Base-by-base conservation (phyloP, 2,888 invertebrate genomes). In the Laothoe populi region DNA sequence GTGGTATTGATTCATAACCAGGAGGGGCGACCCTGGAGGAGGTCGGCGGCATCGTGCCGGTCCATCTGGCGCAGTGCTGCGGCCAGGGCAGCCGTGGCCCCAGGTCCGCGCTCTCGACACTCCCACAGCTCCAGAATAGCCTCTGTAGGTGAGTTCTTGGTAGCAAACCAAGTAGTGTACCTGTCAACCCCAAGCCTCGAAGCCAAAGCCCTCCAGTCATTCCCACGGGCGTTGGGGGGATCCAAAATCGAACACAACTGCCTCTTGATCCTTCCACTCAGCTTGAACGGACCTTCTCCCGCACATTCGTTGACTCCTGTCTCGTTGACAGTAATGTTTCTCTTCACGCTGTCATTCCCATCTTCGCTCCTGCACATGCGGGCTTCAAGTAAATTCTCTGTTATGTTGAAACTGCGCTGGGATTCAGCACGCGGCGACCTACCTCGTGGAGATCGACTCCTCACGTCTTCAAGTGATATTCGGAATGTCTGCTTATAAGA, bases 121-220 rank as follows among this genome's bases (percentile, higher is more conserved):
- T 99, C 98, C 98, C 99, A 99, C 73, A 99, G 88, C 88, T 99
- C 98, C 71, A 99, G 93, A 76, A 99, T 98, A 86, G 98, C 97
- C 85, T 99, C 99, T 10, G 99, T 99, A 11, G 99, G 99, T 73
- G 98, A 99, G 66, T 97, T 95, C 90, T 99, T 99, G 23, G 98
- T 98, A 64, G 99, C 99, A 83, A 99, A 99, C 94, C 97, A 99
- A 82, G 98, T 98, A 69, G 98, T 98, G 86, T 99, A 99, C 82
- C 99, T 96, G 93, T 99, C 98, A 63, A 98, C 98, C 77, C 96
- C 96, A 61, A 99, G 94, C 80, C 97, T 95, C 81, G 97, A 96
- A n/a, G 99, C 99, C 71, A 99, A 92, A 94, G 98, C 96, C 71
- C 99, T 95, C 99, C 99, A 99, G 87, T 99, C 99, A 84, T 98